Conservation (phyloP, 2,113 vertebrate species). For the Pygoscelis adeliae region DNA sequence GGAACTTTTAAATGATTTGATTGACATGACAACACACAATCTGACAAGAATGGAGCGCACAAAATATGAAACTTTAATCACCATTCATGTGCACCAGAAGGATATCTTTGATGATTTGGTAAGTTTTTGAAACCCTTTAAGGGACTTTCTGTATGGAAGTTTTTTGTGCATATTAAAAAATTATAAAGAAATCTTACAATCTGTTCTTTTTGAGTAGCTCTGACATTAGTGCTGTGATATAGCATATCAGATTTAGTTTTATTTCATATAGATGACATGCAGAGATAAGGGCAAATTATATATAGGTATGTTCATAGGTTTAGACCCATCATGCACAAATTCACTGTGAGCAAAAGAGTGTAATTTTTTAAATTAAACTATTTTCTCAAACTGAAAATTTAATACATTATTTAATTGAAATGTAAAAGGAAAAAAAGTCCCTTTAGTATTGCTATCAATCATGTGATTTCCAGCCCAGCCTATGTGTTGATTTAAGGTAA, state of each 20-base stretch:
- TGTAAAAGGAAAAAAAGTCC: background rate
- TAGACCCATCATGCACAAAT: background rate
- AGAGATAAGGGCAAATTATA: background rate
- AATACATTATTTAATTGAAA: background rate
- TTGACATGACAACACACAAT: constrained; percentile 71
- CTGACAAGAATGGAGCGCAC: constrained; percentile 72
- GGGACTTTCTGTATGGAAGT: background rate
- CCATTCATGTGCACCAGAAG: constrained; percentile 77
- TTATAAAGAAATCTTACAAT: background rate
- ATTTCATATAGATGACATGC: background rate
- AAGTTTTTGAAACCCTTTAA: constrained; percentile 1
- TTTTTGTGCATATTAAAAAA: background rate
- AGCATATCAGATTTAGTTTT: background rate
- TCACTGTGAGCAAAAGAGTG: background rate
- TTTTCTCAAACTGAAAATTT: background rate
- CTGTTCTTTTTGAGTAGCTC: background rate
- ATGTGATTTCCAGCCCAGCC: background rate
- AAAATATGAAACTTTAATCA: constrained; percentile 75
- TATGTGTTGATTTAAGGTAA: background rate
- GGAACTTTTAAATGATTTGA: constrained; percentile 71
- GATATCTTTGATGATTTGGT: constrained; percentile 77
- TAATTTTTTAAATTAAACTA: background rate
- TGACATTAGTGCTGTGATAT: background rate
- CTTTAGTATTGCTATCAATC: background rate
- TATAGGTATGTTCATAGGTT: background rate